phyloP scores from a whole-genome alignment of 2,888 invertebrate genomes.

The Synergus japonicus region DNA sequence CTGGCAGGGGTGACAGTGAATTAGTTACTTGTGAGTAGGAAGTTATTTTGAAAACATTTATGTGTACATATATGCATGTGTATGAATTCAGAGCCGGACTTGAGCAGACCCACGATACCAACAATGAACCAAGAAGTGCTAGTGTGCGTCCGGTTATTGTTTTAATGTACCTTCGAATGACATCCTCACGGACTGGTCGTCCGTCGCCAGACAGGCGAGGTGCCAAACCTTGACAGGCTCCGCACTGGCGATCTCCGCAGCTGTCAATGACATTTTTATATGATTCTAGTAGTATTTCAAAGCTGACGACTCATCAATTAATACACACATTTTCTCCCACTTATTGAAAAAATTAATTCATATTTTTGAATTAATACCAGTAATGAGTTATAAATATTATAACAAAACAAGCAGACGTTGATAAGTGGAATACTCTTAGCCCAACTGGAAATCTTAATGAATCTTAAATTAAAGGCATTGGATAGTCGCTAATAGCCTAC shows the following conservation, averaged over 20 bases:
- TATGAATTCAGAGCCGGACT: constrained; percentile 7
- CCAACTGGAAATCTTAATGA: background rate
- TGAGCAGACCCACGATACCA: constrained; percentile 26
- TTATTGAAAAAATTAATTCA: background rate
- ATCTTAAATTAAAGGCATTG: background rate
- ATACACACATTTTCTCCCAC: background rate
- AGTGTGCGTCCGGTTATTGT: constrained; percentile 57
- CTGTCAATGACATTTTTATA: constrained; percentile 73
- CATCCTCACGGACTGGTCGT: constrained; percentile 72
- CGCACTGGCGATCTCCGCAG: constrained; percentile 74
- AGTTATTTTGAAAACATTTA: constrained; percentile 24
- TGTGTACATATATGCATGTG: constrained; percentile 19
- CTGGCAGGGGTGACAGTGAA: background rate
- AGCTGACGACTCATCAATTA: constrained; percentile 34
- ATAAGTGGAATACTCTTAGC: background rate
- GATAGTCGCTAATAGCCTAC: no score
- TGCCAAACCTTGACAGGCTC: constrained; percentile 75
- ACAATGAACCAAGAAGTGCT: constrained; percentile 47
- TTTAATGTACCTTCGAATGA: constrained; percentile 73
- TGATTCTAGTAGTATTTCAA: constrained; percentile 65
- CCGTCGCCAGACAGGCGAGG: constrained; percentile 74
- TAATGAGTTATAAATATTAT: background rate
- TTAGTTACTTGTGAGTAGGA: constrained; percentile 6
- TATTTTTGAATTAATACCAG: background rate
- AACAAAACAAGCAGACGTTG: background rate